These are phyloP conservation scores for Cololabis saira DNA, from an alignment of 2,113 vertebrate genomes.

Conservation along the genomic window DNA sequence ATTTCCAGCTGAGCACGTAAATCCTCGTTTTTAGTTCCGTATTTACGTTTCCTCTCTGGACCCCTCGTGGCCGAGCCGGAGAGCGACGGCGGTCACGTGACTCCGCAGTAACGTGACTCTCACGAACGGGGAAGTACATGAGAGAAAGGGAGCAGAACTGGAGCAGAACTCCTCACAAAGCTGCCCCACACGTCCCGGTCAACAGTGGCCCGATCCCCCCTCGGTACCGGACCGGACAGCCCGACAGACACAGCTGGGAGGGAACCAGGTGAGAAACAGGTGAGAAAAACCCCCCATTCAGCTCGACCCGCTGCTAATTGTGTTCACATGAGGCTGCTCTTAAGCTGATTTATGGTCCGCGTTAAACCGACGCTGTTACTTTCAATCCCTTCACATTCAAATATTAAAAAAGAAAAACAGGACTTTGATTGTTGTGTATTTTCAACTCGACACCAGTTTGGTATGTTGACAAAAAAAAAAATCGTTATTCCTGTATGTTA, in stretches of 20 bases:
- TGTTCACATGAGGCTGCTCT: not conserved
- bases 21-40: no score
- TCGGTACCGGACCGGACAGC: slow-evolving; percentile 5
- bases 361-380: not conserved
- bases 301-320: not conserved
- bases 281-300: slow-evolving; percentile 10
- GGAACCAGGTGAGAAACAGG: not conserved
- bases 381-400: no score
- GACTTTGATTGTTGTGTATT: not conserved
- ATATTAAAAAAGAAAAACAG: no score
- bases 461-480: not conserved
- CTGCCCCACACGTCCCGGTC: slow-evolving; percentile 1
- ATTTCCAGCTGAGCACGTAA: no score
- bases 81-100: slow-evolving; percentile 57
- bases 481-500: not conserved
- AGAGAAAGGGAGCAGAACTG: slow-evolving; percentile 13
- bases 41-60: no score
- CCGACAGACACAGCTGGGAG: not conserved
- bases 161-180: no score
- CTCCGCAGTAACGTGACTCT: slow-evolving; percentile 65
- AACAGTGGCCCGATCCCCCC: not conserved
- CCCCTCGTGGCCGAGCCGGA: slow-evolving; percentile 17
- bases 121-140: slow-evolving; percentile 68
- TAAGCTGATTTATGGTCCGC: not conserved
- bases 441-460: not conserved